These are phyloP conservation scores for Smutsia temminckii DNA, from an alignment of 2,797 vertebrate species.

Conservation along the genomic window DNA sequence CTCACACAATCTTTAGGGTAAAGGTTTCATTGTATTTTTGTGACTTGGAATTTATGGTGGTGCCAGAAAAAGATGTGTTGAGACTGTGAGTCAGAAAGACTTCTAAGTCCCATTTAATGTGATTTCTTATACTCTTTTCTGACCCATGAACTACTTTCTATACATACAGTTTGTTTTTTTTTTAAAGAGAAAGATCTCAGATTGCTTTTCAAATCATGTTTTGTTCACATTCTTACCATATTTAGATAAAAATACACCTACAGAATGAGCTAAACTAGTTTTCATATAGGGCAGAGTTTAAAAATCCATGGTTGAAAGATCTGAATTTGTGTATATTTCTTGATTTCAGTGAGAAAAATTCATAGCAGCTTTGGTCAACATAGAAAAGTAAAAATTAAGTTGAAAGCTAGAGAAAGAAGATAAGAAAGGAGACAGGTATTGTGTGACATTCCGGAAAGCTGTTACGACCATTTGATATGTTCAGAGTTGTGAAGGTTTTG, in stretches of 20 bases:
- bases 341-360: neutral
- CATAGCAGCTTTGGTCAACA: neutral
- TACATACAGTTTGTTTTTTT: neutral
- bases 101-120: neutral
- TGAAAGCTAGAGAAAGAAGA: neutral
- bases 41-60: neutral
- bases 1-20: slow-evolving; percentile 7
- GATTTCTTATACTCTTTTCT: neutral
- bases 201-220: neutral
- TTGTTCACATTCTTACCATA: neutral
- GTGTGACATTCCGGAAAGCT: neutral
- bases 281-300: slow-evolving; percentile 14
- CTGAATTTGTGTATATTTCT: neutral
- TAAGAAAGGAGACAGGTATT: neutral
- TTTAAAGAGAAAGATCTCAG: neutral
- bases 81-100: neutral
- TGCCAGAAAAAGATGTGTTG: neutral
- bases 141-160: neutral
- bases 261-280: neutral
- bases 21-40: slow-evolving; percentile 20
- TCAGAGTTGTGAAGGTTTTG: neutral
- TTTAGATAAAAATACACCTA: neutral
- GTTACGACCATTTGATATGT: neutral
- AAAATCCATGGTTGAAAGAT: neutral
- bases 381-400: slow-evolving; percentile 26